phyloP scores from a whole-genome alignment of 2,113 vertebrate genomes.

The Gadus chalcogrammus region DNA sequence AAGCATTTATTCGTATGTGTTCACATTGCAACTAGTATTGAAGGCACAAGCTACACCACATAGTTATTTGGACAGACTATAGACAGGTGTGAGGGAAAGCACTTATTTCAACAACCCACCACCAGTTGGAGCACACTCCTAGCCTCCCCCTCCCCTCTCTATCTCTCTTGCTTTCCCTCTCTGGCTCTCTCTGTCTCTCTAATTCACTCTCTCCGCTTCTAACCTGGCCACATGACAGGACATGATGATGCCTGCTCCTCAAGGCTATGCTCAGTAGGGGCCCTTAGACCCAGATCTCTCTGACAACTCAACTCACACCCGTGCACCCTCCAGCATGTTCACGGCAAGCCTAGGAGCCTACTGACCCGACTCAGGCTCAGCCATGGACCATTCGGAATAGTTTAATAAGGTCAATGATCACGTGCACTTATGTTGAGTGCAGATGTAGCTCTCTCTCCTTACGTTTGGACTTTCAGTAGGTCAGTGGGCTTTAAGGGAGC shows the following conservation, averaged over 20 bases:
- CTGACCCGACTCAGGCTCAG: too few species aligned
- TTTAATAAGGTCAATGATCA: too few species aligned
- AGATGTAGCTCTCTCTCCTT: too few species aligned
- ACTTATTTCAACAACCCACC: conserved; percentile 39
- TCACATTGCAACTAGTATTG: too few species aligned
- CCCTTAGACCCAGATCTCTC: background rate
- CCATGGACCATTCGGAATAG: too few species aligned
- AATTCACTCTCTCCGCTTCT: conserved; percentile 4
- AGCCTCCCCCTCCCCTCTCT: background rate
- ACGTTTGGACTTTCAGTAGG: too few species aligned
- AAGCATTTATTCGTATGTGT: too few species aligned
- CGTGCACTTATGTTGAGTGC: too few species aligned
- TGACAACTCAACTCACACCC: background rate
- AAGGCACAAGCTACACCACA: too few species aligned
- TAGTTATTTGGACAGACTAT: conserved; percentile 43
- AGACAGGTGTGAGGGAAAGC: conserved; percentile 51
- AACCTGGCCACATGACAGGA: conserved; percentile 71
- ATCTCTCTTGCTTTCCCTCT: conserved; percentile 9
- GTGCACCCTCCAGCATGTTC: background rate
- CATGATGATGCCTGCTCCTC: conserved; percentile 64
- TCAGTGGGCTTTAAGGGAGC: too few species aligned
- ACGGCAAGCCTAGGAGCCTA: too few species aligned
- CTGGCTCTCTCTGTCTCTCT: background rate
- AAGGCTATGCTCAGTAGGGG: too few species aligned
- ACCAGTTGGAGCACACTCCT: background rate